Evolutionary conservation across 2,797 vertebrate genomes (phyloP).

Genomic region (Sebastes jordani): DNA sequence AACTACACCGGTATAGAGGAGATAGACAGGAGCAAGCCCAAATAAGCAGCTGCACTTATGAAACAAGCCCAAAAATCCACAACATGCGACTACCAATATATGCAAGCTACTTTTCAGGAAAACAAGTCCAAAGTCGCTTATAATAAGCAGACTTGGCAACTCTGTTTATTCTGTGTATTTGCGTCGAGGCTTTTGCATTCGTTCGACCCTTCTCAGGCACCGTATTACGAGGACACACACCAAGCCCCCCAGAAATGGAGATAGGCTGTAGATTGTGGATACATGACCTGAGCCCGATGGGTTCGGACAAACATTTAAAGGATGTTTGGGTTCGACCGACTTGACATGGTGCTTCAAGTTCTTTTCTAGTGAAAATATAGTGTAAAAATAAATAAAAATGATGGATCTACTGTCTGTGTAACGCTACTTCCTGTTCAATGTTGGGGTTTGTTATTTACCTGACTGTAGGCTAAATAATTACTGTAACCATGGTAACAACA

Average conservation of each 20-base stretch:
- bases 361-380: neutral
- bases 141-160: too few relatives aligned
- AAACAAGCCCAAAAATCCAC: too few relatives aligned
- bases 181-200: neutral
- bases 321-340: neutral
- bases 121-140: too few relatives aligned
- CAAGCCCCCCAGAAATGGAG: neutral
- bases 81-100: too few relatives aligned
- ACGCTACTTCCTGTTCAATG: neutral
- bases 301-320: neutral
- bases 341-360: neutral
- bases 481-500: too few relatives aligned
- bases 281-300: rapidly evolving
- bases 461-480: too few relatives aligned
- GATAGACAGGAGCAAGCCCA: too few relatives aligned
- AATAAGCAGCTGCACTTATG: too few relatives aligned
- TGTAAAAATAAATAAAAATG: rapidly evolving
- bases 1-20: too few relatives aligned
- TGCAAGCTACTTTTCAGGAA: too few relatives aligned
- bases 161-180: too few relatives aligned
- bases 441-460: neutral
- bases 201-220: rapidly evolving
- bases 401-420: rapidly evolving
- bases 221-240: neutral
- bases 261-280: neutral